phyloP scores from a whole-genome alignment of 2,797 vertebrate genomes.

The Craterocephalus amniculus region DNA sequence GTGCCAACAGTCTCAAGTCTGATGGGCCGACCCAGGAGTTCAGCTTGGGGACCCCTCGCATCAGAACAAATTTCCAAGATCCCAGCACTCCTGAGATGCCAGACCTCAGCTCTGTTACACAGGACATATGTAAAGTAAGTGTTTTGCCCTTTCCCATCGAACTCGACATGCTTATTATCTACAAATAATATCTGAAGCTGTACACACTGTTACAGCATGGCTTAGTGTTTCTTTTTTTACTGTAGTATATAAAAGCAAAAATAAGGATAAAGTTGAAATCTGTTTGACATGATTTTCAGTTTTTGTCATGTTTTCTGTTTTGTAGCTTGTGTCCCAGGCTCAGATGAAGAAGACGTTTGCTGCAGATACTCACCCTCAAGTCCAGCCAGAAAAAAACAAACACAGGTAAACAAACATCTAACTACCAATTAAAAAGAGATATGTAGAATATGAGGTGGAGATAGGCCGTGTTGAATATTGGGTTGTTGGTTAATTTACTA shows the following conservation, averaged over 20 bases:
- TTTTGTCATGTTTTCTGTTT: conserved; percentile 1
- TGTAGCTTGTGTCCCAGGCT: conserved; percentile 75
- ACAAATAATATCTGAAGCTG: too few species aligned
- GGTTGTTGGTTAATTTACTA: not conserved
- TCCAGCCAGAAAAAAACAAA: conserved; percentile 72
- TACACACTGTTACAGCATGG: too few species aligned
- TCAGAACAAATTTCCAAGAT: conserved; percentile 69
- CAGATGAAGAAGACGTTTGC: conserved; percentile 52
- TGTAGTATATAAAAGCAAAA: too few species aligned
- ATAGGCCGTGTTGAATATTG: too few species aligned
- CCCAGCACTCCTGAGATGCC: conserved; percentile 89
- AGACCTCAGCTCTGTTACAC: conserved; percentile 85
- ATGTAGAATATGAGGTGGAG: too few species aligned
- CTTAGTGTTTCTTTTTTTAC: too few species aligned
- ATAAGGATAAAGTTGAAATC: too few species aligned
- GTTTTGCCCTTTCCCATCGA: not conserved
- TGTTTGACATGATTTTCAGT: too few species aligned
- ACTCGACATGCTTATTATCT: not conserved
- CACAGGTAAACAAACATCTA: conserved; percentile 71
- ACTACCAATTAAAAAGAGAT: not conserved
- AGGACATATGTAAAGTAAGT: conserved; percentile 83
- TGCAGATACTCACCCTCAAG: conserved; percentile 5
- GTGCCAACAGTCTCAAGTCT: conserved; percentile 42
- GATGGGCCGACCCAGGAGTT: conserved; percentile 76
- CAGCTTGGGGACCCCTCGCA: conserved; percentile 68